Percentiles rank a stretch among this genome's conserved stretches.
Conservation (phyloP, 2,797 vertebrate species). For the Fistularia tabacaria region DNA sequence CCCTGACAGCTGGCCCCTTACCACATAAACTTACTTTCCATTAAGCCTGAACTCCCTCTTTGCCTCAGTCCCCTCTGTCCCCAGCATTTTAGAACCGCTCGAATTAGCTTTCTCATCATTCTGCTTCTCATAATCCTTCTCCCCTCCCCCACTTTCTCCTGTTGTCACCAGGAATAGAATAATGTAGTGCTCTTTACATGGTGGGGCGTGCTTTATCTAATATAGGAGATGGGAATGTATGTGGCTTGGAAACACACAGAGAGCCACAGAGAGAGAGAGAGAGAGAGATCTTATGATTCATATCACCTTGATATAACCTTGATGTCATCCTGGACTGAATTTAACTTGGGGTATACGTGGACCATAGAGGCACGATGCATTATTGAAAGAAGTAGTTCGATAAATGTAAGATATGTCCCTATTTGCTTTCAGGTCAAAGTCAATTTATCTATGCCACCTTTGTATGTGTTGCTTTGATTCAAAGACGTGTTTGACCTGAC, state of each 20-base stretch:
- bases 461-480: no score
- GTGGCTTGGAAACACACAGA: conserved; percentile 27
- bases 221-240: conserved; percentile 51
- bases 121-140: conserved; percentile 44
- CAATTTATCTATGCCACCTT: no score
- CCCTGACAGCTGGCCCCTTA: conserved; percentile 34
- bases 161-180: conserved; percentile 62
- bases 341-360: no score
- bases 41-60: conserved; percentile 23
- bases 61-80: background rate
- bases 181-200: conserved; percentile 62
- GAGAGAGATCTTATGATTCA: no score
- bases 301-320: no score
- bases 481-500: no score
- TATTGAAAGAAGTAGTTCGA: no score
- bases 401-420: no score
- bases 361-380: no score
- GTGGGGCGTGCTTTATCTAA: conserved; percentile 61
- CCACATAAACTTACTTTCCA: conserved; percentile 40
- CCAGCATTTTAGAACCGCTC: conserved; percentile 46
- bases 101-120: conserved; percentile 64
- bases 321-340: no score
- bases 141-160: conserved; percentile 30
- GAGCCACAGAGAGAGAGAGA: conserved; percentile 18
- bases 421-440: no score